Percentiles rank a stretch among this genome's conserved stretches.
Evolutionary conservation across 2,888 invertebrate genomes (phyloP).

Genomic region (Marronus borbonicus): DNA sequence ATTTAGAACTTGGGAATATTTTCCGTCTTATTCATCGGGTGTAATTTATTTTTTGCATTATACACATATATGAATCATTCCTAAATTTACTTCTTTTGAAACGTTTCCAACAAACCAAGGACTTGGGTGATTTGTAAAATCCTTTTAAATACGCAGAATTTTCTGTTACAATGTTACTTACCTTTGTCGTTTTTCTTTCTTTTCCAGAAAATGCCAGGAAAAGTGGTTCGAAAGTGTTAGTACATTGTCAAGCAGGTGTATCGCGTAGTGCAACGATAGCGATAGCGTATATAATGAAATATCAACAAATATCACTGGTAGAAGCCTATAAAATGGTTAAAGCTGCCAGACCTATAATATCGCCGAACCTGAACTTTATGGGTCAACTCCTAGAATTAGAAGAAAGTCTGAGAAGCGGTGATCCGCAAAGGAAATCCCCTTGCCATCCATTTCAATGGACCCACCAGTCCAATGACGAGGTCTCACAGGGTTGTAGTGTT

Average conservation of each 20-base stretch:
- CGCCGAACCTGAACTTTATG: slow-evolving; percentile 96
- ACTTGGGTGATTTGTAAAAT: slow-evolving; percentile 1
- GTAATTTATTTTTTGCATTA: slow-evolving; percentile 1
- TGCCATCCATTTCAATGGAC: slow-evolving; percentile 73
- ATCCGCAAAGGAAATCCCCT: slow-evolving; percentile 67
- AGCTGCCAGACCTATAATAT: slow-evolving; percentile 89
- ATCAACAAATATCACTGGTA: slow-evolving; percentile 85
- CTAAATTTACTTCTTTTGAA: slow-evolving; percentile 32
- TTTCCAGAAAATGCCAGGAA: slow-evolving; percentile 81
- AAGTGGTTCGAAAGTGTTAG: slow-evolving; percentile 82
- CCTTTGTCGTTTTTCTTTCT: no score
- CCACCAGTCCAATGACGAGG: slow-evolving; percentile 72
- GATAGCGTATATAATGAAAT: slow-evolving; percentile 95
- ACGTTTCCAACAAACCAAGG: slow-evolving; percentile 17
- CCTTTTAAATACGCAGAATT: neutral
- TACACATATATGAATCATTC: slow-evolving; percentile 17
- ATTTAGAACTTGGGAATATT: slow-evolving; percentile 8
- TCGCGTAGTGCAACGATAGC: slow-evolving; percentile 95
- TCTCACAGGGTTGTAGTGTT: slow-evolving; percentile 74
- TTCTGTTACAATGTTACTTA: neutral
- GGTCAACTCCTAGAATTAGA: slow-evolving; percentile 90
- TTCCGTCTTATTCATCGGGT: neutral
- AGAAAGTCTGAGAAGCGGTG: slow-evolving; percentile 75
- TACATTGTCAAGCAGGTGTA: slow-evolving; percentile 97
- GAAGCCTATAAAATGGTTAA: slow-evolving; percentile 93